phyloP scores from a whole-genome alignment of 1,140 invertebrate species.

The Hylyphantes graminicola region DNA sequence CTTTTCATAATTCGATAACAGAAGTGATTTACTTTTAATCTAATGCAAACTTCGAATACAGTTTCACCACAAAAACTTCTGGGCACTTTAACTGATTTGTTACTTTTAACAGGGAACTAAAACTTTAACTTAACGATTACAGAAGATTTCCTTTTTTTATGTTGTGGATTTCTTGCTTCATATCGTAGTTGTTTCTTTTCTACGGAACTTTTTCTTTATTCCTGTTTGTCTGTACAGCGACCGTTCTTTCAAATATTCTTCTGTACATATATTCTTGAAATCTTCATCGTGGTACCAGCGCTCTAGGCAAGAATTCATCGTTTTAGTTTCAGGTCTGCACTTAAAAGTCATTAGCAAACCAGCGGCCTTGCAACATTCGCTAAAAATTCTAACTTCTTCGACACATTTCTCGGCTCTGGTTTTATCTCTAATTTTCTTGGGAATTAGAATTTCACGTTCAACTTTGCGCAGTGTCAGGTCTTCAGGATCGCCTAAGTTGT shows the following conservation, averaged over 20 bases:
- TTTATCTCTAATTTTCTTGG: slow-evolving; percentile 84
- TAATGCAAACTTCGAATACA: too few relatives aligned
- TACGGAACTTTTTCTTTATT: slow-evolving; percentile 72
- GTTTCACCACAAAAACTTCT: too few relatives aligned
- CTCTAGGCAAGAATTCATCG: slow-evolving; percentile 77
- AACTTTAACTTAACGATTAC: too few relatives aligned
- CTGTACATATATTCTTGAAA: slow-evolving; percentile 78
- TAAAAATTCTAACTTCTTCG: slow-evolving; percentile 74
- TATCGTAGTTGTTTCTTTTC: slow-evolving; percentile 62
- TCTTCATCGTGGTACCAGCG: slow-evolving; percentile 78
- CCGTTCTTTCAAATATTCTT: slow-evolving; percentile 84
- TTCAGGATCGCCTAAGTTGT: slow-evolving; percentile 80
- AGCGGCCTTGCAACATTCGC: slow-evolving; percentile 75
- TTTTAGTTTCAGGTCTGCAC: slow-evolving; percentile 79
- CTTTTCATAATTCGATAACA: too few relatives aligned
- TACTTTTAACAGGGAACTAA: too few relatives aligned
- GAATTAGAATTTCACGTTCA: slow-evolving; percentile 85
- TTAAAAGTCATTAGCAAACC: slow-evolving; percentile 77
- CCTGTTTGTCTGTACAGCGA: slow-evolving; percentile 84
- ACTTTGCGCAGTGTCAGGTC: slow-evolving; percentile 83
- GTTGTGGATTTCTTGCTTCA: not conserved
- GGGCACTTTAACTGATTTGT: too few relatives aligned
- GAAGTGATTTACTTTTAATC: too few relatives aligned
- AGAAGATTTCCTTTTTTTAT: too few relatives aligned
- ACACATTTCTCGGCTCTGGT: slow-evolving; percentile 79